Percentiles rank a stretch among this genome's conserved stretches.
Evolutionary conservation across 2,888 invertebrate species (phyloP).

Genomic region (Cryptocheilus praepositus): DNA sequence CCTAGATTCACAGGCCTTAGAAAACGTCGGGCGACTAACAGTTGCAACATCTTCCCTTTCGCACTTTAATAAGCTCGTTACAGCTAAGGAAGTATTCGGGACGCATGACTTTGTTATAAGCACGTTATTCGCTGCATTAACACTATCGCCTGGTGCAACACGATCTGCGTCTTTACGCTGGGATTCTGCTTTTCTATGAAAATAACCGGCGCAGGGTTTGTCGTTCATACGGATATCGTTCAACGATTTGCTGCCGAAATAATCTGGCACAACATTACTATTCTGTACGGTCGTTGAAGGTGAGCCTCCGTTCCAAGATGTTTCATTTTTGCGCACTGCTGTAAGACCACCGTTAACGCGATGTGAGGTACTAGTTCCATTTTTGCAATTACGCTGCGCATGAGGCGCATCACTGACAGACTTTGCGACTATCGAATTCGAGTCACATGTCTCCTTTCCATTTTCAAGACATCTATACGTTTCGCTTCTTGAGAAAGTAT

Average conservation of each 20-base stretch:
- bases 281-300: slow-evolving; percentile 16
- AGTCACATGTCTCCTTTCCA: slow-evolving; percentile 50
- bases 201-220: slow-evolving; percentile 6
- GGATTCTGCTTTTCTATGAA: slow-evolving; percentile 7
- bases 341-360: slow-evolving; percentile 29
- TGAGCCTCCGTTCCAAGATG: slow-evolving; percentile 21
- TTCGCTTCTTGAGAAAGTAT: slow-evolving; percentile 39
- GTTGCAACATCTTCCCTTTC: background rate
- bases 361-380: slow-evolving; percentile 37
- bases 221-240: slow-evolving; percentile 17
- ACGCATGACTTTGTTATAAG: slow-evolving; percentile 4
- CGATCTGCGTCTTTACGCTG: slow-evolving; percentile 13
- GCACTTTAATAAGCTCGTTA: too few relatives aligned
- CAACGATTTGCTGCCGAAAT: slow-evolving; percentile 9
- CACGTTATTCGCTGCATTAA: slow-evolving; percentile 12
- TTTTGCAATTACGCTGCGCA: slow-evolving; percentile 38
- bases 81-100: too few relatives aligned
- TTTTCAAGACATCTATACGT: slow-evolving; percentile 39
- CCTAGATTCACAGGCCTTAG: slow-evolving; percentile 22
- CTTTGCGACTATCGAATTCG: slow-evolving; percentile 38
- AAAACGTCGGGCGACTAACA: slow-evolving; percentile 16
- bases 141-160: slow-evolving; percentile 1
- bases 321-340: slow-evolving; percentile 31
- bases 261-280: slow-evolving; percentile 11
- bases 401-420: slow-evolving; percentile 36